phyloP scores from a whole-genome alignment of 2,888 invertebrate species.

The Calliopum simillimum region DNA sequence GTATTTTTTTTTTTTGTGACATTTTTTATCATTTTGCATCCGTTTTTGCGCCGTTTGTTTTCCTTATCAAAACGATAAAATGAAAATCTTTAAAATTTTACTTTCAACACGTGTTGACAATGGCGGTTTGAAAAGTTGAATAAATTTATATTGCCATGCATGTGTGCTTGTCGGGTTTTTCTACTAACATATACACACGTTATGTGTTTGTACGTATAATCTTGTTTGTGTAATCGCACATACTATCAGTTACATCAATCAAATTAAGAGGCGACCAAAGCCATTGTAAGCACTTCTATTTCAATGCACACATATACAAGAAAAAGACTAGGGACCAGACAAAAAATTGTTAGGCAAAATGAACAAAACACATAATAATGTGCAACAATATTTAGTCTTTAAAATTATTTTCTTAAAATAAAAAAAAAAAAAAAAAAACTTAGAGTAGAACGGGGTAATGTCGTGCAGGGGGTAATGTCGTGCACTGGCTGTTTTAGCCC shows the following conservation, averaged over 20 bases:
- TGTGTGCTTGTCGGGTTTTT: neutral
- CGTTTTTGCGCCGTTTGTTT: neutral
- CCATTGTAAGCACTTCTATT: constrained; percentile 38
- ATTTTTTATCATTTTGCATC: no score
- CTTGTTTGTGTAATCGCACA: neutral
- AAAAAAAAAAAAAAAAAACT: no score
- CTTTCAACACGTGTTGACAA: constrained; percentile 31
- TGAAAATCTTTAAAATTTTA: constrained; percentile 36
- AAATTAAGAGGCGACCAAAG: constrained; percentile 22
- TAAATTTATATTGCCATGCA: neutral
- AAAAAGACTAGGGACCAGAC: no score
- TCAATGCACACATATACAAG: constrained; percentile 2
- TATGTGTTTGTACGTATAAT: neutral
- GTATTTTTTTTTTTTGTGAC: no score
- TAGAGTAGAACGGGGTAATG: no score
- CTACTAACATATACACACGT: neutral
- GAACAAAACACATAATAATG: no score
- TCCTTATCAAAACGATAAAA: neutral
- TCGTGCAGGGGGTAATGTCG: no score
- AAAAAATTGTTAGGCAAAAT: no score
- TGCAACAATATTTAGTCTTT: no score
- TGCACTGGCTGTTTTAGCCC: no score
- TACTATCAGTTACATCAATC: constrained; percentile 26
- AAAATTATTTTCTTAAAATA: no score
- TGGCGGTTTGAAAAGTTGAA: neutral